Evolutionary conservation across 2,113 vertebrate genomes (phyloP), one percentile per base, ranked within the genome.

Genomic region (Brachypteracias leptosomus): DNA sequence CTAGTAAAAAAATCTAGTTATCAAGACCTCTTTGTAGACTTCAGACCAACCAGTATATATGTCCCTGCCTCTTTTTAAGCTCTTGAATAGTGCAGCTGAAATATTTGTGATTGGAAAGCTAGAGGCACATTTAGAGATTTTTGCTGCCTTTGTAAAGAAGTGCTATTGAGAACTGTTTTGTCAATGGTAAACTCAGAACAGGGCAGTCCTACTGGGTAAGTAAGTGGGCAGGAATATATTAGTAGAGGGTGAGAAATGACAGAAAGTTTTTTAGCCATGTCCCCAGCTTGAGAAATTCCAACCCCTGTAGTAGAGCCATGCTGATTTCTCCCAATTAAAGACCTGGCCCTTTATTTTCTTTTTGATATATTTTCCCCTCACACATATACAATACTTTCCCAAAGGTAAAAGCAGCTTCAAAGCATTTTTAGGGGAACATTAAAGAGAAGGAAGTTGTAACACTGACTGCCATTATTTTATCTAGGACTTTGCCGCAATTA

Each of bases 371-470:
- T 92, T 94, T 68, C 90, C 85, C 78, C 85, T 89, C 92, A 96
- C 90, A 96, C 85, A 89, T 90, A 91, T 26, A 85, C 76, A 96
- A 82, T 85, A 79, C 67, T 93, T 91, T 85, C 92, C 92, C 91
- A 96, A 92, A 97, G 86, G 95, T 93, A 96, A 96, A 95, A 97
- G 67, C n/a, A 1, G 79, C 95, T 97, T 97, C 96, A 97, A 97
- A 97, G 95, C 58, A 11, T 88, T 96, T 96, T 79, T 80, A 83
- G 71, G 31, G 54, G 61, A 95, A 95, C 89, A 96, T 91, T 95
- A 95, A 97, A 97, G 96, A 95, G 94, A 95, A 96, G 95, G 96
- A 97, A 97, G 91, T 96, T 95, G 92, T 96, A 97, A 97, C 84
- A 62, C 55, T 82, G 93, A 79, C 91, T 83, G 91, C 89, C 86